Conservation (phyloP, 2,888 invertebrate genomes). For the Leptinotarsa rubiginosa region DNA sequence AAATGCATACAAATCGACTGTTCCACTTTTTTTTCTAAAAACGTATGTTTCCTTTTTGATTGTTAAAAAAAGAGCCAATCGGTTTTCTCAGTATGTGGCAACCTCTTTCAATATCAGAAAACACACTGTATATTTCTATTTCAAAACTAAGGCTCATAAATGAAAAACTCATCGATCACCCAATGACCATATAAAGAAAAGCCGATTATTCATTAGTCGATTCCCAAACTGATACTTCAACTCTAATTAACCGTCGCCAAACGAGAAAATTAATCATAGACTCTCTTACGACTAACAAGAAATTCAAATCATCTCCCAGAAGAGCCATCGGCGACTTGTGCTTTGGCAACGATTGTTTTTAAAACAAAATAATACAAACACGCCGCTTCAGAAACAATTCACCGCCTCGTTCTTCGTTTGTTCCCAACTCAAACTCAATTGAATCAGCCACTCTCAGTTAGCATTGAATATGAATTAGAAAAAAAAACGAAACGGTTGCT, state of each 20-base stretch:
- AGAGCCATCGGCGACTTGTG: conserved; percentile 27
- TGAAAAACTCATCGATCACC: no score
- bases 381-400: conserved; percentile 30
- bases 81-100: no score
- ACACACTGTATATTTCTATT: no score
- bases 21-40: no score
- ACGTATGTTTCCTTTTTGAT: no score
- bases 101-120: no score
- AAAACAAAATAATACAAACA: conserved; percentile 39
- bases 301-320: conserved; percentile 31
- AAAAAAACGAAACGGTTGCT: conserved; percentile 34
- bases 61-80: no score
- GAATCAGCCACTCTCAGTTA: conserved; percentile 36
- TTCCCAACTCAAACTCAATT: conserved; percentile 39
- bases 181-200: background rate
- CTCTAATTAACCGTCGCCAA: conserved; percentile 8
- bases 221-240: background rate
- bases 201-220: background rate
- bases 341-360: conserved; percentile 21
- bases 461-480: conserved; percentile 38
- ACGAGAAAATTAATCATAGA: conserved; percentile 19
- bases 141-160: no score
- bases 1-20: no score
- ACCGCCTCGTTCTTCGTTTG: conserved; percentile 30
- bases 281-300: conserved; percentile 1